Base-by-base conservation (phyloP, 1,140 invertebrate genomes). In the Drosophila sproati region DNA sequence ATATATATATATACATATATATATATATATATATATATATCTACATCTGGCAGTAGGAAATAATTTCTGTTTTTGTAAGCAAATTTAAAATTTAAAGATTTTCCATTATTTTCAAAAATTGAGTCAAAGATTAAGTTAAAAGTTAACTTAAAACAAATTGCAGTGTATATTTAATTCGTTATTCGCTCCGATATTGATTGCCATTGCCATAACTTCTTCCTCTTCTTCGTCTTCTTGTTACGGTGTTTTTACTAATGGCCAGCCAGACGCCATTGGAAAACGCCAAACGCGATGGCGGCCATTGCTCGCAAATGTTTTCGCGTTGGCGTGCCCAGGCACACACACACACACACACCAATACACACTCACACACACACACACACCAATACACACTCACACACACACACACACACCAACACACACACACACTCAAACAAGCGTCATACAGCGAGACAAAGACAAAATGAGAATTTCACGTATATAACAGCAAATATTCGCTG, bases 211-310 rank as follows among this genome's bases (percentile, higher is more conserved):
- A 20, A 20, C 34, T 54, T 52, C 47, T 54, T 69, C 51, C 54
- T 52, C 56, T 34, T 47, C 32, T 59, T 37, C 4, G 43, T 34
- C 29, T 45, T 45, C 28, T 37, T 29, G 37, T 32, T 66, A 52
- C 59, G 51, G n/a, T 64, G 41, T 51, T 32, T 50, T 52, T 75
- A 86, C 78, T 86, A 86, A 86, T 86, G 71, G 82, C 62, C 75
- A 77, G 75, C 52, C 82, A 81, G 82, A 81, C 78, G 82, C 82
- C 78, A 86, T 86, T 86, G 82, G 66, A 74, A 81, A 80, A 77
- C 56, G 77, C 80, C 80, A 20, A 85, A 75, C 69, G 77, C 37
- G 62, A 59, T 64, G 70, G 73, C 73, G 68, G 79, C 79, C 79
- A 81, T 82, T 78, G 76, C 76, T 62, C 80, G 80, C 20, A 68